These are phyloP conservation scores for Uloborus diversus DNA, from an alignment of 1,140 invertebrate species.

Conservation along the genomic window DNA sequence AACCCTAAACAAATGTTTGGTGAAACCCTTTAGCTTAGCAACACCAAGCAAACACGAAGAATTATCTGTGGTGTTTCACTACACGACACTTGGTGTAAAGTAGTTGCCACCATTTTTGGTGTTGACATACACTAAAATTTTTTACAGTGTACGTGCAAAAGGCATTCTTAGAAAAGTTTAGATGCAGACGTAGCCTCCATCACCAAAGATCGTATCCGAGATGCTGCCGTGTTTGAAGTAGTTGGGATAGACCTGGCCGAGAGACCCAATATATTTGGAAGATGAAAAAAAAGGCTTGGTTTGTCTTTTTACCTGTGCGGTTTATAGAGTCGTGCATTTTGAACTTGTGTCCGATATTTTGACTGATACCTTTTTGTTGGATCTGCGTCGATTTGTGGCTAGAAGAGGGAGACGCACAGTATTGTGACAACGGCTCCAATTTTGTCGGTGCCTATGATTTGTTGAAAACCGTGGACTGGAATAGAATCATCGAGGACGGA, in stretches of 20 bases:
- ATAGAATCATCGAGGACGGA: background rate
- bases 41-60: too few relatives aligned
- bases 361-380: slow-evolving; percentile 63
- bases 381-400: slow-evolving; percentile 64
- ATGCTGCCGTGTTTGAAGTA: slow-evolving; percentile 61
- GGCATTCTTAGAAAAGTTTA: background rate
- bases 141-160: background rate
- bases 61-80: too few relatives aligned
- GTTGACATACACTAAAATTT: too few relatives aligned
- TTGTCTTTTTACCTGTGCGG: slow-evolving; percentile 26
- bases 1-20: too few relatives aligned
- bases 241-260: slow-evolving; percentile 63
- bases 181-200: slow-evolving; percentile 26
- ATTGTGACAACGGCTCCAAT: slow-evolving; percentile 64
- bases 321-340: slow-evolving; percentile 57
- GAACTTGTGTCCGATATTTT: slow-evolving; percentile 63
- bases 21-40: too few relatives aligned
- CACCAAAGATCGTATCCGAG: slow-evolving; percentile 59
- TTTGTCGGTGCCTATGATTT: slow-evolving; percentile 61
- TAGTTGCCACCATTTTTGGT: too few relatives aligned
- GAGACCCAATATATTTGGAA: slow-evolving; percentile 61
- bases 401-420: slow-evolving; percentile 61
- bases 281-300: slow-evolving; percentile 27
- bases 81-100: too few relatives aligned
- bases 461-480: background rate